phyloP scores from a whole-genome alignment of 2,797 vertebrate species.

The Acanthis flammea region DNA sequence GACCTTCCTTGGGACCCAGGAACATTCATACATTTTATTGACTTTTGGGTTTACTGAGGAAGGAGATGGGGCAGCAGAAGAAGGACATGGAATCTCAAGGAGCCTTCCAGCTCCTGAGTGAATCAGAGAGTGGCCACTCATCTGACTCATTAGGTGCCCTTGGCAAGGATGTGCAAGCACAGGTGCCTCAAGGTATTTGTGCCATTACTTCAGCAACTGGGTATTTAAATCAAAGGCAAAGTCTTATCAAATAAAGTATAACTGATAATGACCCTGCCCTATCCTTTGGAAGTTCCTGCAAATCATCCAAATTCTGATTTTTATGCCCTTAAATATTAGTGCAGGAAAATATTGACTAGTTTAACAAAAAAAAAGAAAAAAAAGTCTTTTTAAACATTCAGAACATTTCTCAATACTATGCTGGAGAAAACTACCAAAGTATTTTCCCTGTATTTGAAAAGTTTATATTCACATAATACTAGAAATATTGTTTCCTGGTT shows the following conservation, averaged over 20 bases:
- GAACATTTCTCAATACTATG: neutral
- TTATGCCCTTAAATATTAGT: neutral
- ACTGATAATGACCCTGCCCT: neutral
- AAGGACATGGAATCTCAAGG: fast-evolving
- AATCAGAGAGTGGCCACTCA: neutral
- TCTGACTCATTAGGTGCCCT: neutral
- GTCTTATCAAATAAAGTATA: neutral
- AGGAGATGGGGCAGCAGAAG: neutral
- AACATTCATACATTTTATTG: neutral
- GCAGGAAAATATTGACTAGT: neutral
- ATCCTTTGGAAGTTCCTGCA: neutral
- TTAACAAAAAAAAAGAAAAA: neutral
- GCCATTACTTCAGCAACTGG: neutral
- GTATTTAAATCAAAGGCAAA: neutral
- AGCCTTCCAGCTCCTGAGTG: neutral
- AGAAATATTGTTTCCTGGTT: neutral
- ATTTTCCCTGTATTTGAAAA: neutral
- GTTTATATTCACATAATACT: too few species aligned
- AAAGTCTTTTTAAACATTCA: neutral
- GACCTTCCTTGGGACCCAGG: neutral
- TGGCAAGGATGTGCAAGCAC: neutral
- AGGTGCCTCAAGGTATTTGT: fast-evolving
- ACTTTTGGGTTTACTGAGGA: neutral
- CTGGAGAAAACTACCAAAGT: neutral
- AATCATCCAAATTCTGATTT: neutral